phyloP scores from a whole-genome alignment of 2,113 vertebrate genomes.

The Anhinga anhinga region DNA sequence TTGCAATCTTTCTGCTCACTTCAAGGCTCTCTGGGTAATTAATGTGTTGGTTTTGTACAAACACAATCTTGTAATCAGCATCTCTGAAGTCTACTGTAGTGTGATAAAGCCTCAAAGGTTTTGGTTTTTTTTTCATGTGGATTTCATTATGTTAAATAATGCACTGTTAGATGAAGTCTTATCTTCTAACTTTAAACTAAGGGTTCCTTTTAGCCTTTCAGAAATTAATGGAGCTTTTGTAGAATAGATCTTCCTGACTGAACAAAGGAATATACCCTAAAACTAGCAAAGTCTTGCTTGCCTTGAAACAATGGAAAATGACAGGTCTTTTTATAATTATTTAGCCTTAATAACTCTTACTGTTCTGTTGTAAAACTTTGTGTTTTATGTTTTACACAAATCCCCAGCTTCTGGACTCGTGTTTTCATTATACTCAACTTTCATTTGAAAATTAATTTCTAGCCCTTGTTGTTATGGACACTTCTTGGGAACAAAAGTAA shows the following conservation, averaged over 20 bases:
- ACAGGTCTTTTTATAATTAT: neutral
- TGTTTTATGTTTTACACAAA: neutral
- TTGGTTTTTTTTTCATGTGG: neutral
- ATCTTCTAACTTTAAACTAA: neutral
- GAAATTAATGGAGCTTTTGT: neutral
- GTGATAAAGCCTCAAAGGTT: slow-evolving; percentile 15
- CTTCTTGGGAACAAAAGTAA: neutral
- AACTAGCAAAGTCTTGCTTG: neutral
- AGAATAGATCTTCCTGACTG: neutral
- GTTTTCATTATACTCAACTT: neutral
- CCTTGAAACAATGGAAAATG: neutral
- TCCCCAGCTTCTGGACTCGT: neutral
- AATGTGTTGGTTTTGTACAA: slow-evolving; percentile 20
- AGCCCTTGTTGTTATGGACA: neutral
- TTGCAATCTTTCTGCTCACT: slow-evolving; percentile 26
- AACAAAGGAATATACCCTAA: neutral
- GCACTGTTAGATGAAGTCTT: neutral
- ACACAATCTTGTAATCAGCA: neutral
- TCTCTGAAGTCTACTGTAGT: slow-evolving; percentile 11
- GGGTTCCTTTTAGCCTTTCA: neutral
- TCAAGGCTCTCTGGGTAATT: slow-evolving; percentile 39
- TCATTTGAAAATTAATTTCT: neutral
- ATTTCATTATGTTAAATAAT: slow-evolving; percentile 21
- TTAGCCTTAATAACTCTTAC: neutral
- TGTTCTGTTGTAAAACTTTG: neutral